These are phyloP conservation scores for Syngnathoides biaculeatus DNA, from an alignment of 2,113 vertebrate genomes.

Conservation along the genomic window DNA sequence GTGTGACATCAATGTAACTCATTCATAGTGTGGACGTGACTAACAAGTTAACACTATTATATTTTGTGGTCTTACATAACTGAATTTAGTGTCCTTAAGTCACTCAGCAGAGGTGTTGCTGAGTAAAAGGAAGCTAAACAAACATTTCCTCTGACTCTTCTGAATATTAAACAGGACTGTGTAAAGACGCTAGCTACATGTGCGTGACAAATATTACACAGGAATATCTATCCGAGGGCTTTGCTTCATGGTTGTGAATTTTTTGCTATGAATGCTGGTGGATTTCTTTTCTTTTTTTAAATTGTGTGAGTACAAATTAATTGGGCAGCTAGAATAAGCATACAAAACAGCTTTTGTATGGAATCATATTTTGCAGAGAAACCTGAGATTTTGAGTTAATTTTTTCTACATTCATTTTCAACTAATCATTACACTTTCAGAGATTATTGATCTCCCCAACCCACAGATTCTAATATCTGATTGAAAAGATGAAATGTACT, in stretches of 20 bases:
- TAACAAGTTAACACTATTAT: slow-evolving; percentile 18
- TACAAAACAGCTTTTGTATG: not conserved
- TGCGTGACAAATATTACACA: slow-evolving; percentile 16
- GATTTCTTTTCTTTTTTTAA: too few species aligned
- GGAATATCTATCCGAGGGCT: not conserved
- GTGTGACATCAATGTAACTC: not conserved
- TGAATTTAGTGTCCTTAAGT: slow-evolving; percentile 31
- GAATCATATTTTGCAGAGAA: not conserved
- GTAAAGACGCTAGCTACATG: slow-evolving; percentile 25
- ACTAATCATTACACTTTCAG: not conserved
- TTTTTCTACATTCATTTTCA: too few species aligned
- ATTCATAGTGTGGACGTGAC: slow-evolving; percentile 1
- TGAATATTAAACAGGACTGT: slow-evolving; percentile 53
- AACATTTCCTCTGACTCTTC: slow-evolving; percentile 35
- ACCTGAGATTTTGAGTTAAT: too few species aligned
- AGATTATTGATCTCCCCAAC: not conserved
- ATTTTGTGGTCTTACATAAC: slow-evolving; percentile 31
- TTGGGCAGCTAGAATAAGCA: not conserved
- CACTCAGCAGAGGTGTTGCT: slow-evolving; percentile 34
- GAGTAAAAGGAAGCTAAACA: slow-evolving; percentile 45
- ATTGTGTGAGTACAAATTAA: not conserved
- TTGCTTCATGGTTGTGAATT: not conserved
- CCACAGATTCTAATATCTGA: not conserved
- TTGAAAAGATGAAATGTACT: not conserved
- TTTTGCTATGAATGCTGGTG: not conserved